Evolutionary conservation across 37 sponge, comb jelly and placozoan genomes (phyloP), one percentile per base, ranked within the genome.

Genomic region (Bolinopsis microptera): DNA sequence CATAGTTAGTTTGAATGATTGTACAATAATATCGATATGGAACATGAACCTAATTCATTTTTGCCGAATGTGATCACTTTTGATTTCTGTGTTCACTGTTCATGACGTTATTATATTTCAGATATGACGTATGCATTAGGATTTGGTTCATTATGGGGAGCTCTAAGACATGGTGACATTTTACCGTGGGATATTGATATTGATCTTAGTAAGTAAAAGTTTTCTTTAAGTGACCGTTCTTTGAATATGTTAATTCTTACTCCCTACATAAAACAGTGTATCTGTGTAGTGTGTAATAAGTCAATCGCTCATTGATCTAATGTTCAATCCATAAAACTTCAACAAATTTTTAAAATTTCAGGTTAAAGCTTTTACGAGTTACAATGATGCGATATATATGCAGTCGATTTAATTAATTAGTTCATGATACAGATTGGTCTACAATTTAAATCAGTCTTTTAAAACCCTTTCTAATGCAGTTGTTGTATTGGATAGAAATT

Each of bases 131-230:
- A 80, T 34, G 82, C 23, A 35, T 80, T 80, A 22, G 82, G 37
- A 23, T 80, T 80, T 22, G 82, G 82, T 2, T 80, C 82, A 8
- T 35, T 80, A 36, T 80, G 82, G 82, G 82, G 82, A 23, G 82
- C 82, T 30, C 37, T 80, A 1, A 33, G 82, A 34, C 16, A 8
- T 23, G 37, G 37, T 8, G 82, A 80, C 30, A 80, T 80, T 21
- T 35, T 80, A 13, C 82, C 82, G 5, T 80, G 82, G 82, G 82
- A 80, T 34, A 80, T 80, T 8, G 82, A 80, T 30, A 80, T 80
- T 32, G 82, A 80, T 35, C 8, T 80, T 21, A 23, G 82, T 80
- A 35, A 80, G 82, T 80, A n/a, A n/a, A n/a, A n/a, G n/a, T n/a
- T n/a, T n/a, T 48, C 9, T 48, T 48, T 48, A 48, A 48, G 5